phyloP scores from a whole-genome alignment of 2,888 invertebrate genomes.

The Tachina fera region DNA sequence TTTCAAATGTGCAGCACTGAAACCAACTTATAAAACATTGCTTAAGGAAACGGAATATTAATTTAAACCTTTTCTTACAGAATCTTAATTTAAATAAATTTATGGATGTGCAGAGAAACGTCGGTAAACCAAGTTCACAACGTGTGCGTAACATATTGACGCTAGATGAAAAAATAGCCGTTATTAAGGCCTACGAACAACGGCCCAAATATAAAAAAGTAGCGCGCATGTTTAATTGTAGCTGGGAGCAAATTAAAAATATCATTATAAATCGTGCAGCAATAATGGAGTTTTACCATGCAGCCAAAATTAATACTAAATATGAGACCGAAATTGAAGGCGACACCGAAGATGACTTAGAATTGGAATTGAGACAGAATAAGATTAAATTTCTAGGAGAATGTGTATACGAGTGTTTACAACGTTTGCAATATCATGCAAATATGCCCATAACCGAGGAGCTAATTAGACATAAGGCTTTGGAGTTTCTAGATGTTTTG shows the following conservation, averaged over 20 bases:
- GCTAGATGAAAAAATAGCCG: conserved; percentile 79
- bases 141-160: conserved; percentile 79
- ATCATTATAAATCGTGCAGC: conserved; percentile 78
- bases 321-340: conserved; percentile 52
- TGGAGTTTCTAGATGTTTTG: conserved; percentile 77
- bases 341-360: conserved; percentile 28
- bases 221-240: conserved; percentile 80
- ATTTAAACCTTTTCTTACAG: conserved; percentile 31
- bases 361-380: conserved; percentile 75
- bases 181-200: conserved; percentile 79
- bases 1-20: background rate
- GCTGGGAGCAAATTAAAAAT: conserved; percentile 81
- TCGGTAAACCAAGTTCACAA: conserved; percentile 71
- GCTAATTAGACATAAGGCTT: conserved; percentile 76
- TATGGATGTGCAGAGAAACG: conserved; percentile 65
- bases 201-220: conserved; percentile 81
- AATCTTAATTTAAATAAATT: conserved; percentile 37
- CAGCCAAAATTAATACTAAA: conserved; percentile 72
- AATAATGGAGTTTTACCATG: conserved; percentile 79
- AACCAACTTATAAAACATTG: background rate
- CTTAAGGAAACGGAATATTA: background rate
- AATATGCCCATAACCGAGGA: conserved; percentile 77
- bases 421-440: conserved; percentile 78
- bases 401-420: conserved; percentile 80
- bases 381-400: conserved; percentile 79